Conservation (phyloP, 2,113 vertebrate genomes). For the Malurus melanocephalus region DNA sequence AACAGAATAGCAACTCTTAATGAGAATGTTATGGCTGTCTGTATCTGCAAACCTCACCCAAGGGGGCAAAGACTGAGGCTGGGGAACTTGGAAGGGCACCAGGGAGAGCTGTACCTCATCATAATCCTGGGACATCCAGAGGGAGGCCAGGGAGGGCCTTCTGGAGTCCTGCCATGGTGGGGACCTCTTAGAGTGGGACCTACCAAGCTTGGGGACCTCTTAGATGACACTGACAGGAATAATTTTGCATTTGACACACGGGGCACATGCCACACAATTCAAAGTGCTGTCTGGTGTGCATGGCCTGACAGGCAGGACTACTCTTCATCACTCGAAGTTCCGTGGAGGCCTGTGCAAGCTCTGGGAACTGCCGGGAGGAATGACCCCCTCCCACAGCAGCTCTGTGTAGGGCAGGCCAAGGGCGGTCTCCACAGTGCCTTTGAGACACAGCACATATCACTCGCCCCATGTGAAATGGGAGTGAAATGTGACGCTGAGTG, state of each 20-base stretch:
- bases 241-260: neutral
- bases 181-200: neutral
- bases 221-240: neutral
- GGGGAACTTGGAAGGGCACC: neutral
- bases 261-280: neutral
- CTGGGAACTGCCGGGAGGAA: neutral
- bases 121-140: neutral
- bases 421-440: neutral
- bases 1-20: neutral
- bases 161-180: neutral
- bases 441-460: neutral
- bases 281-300: rapidly evolving
- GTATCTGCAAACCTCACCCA: neutral
- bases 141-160: neutral
- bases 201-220: neutral
- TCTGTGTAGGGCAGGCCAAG: neutral
- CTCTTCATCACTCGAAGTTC: neutral
- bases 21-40: neutral
- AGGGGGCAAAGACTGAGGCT: neutral
- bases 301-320: neutral
- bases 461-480: rapidly evolving
- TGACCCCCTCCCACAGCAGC: neutral
- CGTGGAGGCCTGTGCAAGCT: neutral
- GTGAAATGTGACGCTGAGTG: constrained; percentile 2
- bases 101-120: neutral